phyloP scores from a whole-genome alignment of 2,888 invertebrate species.

The Hipparchia semele region DNA sequence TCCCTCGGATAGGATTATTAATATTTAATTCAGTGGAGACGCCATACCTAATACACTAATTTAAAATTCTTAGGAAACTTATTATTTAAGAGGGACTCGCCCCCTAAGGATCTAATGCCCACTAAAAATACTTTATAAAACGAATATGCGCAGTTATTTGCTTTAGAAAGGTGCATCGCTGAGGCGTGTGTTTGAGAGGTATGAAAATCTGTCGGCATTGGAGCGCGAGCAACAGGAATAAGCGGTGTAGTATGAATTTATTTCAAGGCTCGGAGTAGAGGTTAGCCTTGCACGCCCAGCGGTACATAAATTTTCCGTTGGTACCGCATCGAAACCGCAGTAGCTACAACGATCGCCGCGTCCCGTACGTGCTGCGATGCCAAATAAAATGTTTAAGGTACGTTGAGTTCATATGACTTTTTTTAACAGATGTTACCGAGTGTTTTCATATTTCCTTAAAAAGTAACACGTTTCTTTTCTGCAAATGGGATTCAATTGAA shows the following conservation, averaged over 20 bases:
- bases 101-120: slow-evolving; percentile 59
- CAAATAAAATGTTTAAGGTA: slow-evolving; percentile 61
- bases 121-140: slow-evolving; percentile 52
- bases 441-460: background rate
- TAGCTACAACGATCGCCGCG: slow-evolving; percentile 64
- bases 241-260: slow-evolving; percentile 56
- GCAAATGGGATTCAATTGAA: too few species aligned
- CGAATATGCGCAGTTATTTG: slow-evolving; percentile 65
- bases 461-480: too few species aligned
- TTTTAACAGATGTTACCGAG: background rate
- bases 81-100: slow-evolving; percentile 72
- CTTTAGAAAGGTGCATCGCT: slow-evolving; percentile 59
- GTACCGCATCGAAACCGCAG: slow-evolving; percentile 80
- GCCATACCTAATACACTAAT: slow-evolving; percentile 73
- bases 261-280: slow-evolving; percentile 57
- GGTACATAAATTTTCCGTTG: slow-evolving; percentile 77
- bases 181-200: slow-evolving; percentile 38
- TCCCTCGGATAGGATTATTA: slow-evolving; percentile 71
- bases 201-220: slow-evolving; percentile 56
- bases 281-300: slow-evolving; percentile 72
- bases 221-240: slow-evolving; percentile 55
- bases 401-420: background rate
- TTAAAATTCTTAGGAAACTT: slow-evolving; percentile 80
- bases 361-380: slow-evolving; percentile 69
- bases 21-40: slow-evolving; percentile 75